A percentile compares a stretch with the other conserved stretches of the same genome.
These are phyloP conservation scores for Lontra canadensis DNA, from an alignment of 2,113 vertebrate genomes.

Conservation along the genomic window DNA sequence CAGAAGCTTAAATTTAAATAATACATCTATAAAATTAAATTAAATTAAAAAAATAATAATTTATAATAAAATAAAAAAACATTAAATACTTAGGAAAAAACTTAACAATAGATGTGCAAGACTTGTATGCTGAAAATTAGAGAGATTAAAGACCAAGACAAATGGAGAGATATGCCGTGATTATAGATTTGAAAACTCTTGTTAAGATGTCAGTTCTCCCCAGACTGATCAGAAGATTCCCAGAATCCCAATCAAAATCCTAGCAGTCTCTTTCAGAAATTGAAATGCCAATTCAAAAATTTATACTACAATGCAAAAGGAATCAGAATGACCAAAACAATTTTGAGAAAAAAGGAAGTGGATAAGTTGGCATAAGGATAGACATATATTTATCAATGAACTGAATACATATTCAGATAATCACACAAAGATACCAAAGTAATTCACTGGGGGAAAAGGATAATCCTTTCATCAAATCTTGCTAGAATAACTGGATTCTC, in stretches of 20 bases:
- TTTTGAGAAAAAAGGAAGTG: background rate
- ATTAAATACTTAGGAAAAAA: background rate
- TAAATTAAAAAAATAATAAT: background rate
- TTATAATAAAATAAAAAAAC: background rate
- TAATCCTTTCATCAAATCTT: background rate
- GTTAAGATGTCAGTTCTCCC: background rate
- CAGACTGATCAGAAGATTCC: background rate
- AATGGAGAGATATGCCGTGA: background rate
- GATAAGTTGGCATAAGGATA: background rate
- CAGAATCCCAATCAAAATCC: background rate
- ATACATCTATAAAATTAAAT: background rate
- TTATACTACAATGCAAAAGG: slow-evolving; percentile 11
- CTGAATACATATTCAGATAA: background rate
- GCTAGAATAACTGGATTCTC: background rate
- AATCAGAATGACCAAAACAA: background rate
- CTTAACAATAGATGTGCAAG: background rate
- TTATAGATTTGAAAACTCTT: background rate
- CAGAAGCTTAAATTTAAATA: background rate
- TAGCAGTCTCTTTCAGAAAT: background rate
- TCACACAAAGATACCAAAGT: background rate
- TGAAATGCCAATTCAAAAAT: background rate
- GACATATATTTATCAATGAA: background rate
- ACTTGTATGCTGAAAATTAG: background rate
- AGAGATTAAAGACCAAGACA: background rate
- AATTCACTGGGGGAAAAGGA: background rate